A percentile compares a stretch with the other conserved stretches of the same genome.
Evolutionary conservation across 2,888 invertebrate species (phyloP).

Genomic region (Latrodectus hesperus): DNA sequence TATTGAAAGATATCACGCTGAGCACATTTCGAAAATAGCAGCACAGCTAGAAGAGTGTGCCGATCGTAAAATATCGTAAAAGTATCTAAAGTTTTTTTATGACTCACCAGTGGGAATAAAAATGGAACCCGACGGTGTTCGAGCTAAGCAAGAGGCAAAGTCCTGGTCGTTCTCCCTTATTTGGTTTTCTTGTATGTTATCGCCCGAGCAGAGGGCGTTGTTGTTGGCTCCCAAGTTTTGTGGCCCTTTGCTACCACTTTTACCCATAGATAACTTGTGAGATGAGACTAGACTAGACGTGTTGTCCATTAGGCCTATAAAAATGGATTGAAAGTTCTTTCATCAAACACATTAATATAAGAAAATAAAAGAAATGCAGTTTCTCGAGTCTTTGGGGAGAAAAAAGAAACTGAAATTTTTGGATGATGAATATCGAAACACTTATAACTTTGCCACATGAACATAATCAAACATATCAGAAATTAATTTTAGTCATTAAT

Average conservation of each 20-base stretch:
- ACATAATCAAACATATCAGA: too few relatives aligned
- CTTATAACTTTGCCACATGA: not conserved
- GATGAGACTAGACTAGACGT: slow-evolving; percentile 52
- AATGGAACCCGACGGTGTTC: slow-evolving; percentile 93
- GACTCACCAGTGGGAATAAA: slow-evolving; percentile 82
- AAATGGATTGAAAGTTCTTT: not conserved
- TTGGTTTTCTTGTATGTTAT: slow-evolving; percentile 42
- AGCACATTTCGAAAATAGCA: too few relatives aligned
- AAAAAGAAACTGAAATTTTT: not conserved
- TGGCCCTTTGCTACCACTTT: slow-evolving; percentile 49
- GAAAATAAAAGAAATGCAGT: not conserved
- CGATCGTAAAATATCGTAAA: too few relatives aligned
- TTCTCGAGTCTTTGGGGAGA: not conserved
- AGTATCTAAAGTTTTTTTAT: too few relatives aligned
- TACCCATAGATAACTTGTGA: slow-evolving; percentile 63
- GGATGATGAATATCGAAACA: not conserved
- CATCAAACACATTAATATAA: not conserved
- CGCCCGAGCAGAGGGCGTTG: slow-evolving; percentile 55
- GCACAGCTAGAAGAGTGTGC: too few relatives aligned
- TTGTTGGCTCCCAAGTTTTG: slow-evolving; percentile 61
- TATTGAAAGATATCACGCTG: too few relatives aligned
- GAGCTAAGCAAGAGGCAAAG: slow-evolving; percentile 87
- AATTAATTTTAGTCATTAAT: too few relatives aligned
- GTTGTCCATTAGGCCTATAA: slow-evolving; percentile 59
- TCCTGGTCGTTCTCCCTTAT: slow-evolving; percentile 68